Conservation (phyloP, 2,888 invertebrate species). For the Operophtera brumata region DNA sequence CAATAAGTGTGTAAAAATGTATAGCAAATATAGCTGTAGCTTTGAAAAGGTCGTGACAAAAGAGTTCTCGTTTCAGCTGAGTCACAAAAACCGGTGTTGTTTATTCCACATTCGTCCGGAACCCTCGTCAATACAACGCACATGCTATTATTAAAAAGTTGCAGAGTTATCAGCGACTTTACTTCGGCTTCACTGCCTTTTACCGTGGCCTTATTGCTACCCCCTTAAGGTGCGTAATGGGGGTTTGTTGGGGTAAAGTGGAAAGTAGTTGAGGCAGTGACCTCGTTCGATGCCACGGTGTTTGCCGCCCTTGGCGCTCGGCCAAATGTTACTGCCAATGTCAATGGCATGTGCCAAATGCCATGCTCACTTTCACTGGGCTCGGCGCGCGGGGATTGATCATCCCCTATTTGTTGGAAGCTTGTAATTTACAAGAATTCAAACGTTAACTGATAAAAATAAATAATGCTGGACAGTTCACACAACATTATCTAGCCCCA, state of each 20-base stretch:
- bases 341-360: conserved; percentile 63
- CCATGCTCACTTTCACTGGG: conserved; percentile 46
- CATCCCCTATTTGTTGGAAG: conserved; percentile 9
- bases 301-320: conserved; percentile 44
- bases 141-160: conserved; percentile 42
- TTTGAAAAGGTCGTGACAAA: not conserved
- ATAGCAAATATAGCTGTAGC: not conserved
- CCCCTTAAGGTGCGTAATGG: conserved; percentile 26
- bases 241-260: conserved; percentile 23
- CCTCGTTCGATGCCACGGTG: conserved; percentile 53
- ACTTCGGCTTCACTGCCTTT: conserved; percentile 6
- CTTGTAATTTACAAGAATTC: not conserved
- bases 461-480: too few relatives aligned
- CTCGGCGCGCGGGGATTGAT: conserved; percentile 17
- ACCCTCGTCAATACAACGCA: conserved; percentile 37
- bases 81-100: conserved; percentile 16
- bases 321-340: conserved; percentile 64
- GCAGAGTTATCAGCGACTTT: conserved; percentile 29
- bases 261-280: conserved; percentile 42
- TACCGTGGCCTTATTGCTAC: conserved; percentile 20
- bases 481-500: too few relatives aligned
- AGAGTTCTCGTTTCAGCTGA: conserved; percentile 5
- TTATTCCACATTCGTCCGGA: conserved; percentile 18
- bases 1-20: too few relatives aligned
- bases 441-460: not conserved